Percentiles rank a stretch among this genome's conserved stretches.
Evolutionary conservation across 2,113 vertebrate species (phyloP).

Genomic region (Gymnogyps californianus): DNA sequence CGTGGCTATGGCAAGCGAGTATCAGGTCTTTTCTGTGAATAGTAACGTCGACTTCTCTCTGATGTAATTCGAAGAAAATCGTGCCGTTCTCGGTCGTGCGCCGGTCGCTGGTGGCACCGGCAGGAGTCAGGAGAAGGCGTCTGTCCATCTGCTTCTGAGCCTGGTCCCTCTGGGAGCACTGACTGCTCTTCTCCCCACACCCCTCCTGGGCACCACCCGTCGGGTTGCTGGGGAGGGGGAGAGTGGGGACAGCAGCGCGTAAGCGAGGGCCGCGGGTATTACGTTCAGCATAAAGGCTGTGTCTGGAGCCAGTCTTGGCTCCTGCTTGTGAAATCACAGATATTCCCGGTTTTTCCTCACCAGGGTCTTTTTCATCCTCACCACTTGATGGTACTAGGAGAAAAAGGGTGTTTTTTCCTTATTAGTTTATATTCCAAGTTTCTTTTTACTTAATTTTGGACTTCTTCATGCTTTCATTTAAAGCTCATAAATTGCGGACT

Average conservation of each 20-base stretch:
- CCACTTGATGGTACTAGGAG: background rate
- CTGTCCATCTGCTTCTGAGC: background rate
- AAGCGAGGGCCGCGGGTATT: accelerated
- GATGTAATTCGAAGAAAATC: accelerated
- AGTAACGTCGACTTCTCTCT: accelerated
- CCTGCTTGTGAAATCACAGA: too few relatives aligned
- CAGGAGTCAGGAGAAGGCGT: accelerated
- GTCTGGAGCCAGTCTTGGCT: background rate
- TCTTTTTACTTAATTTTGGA: background rate
- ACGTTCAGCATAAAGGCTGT: accelerated
- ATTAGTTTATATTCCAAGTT: background rate
- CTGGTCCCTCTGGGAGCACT: too few relatives aligned
- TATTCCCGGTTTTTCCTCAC: background rate
- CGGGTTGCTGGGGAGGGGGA: background rate
- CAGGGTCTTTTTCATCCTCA: background rate
- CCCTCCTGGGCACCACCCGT: background rate
- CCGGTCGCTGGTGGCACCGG: accelerated
- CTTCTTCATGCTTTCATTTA: background rate
- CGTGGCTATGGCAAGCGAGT: accelerated
- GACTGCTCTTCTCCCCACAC: accelerated
- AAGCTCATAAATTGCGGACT: background rate
- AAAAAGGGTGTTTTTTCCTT: accelerated
- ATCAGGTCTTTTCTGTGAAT: accelerated
- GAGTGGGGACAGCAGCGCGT: background rate
- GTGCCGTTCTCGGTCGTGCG: accelerated